These are phyloP conservation scores for Cossypha niveicapilla DNA, from an alignment of 2,797 vertebrate genomes.

Conservation along the genomic window DNA sequence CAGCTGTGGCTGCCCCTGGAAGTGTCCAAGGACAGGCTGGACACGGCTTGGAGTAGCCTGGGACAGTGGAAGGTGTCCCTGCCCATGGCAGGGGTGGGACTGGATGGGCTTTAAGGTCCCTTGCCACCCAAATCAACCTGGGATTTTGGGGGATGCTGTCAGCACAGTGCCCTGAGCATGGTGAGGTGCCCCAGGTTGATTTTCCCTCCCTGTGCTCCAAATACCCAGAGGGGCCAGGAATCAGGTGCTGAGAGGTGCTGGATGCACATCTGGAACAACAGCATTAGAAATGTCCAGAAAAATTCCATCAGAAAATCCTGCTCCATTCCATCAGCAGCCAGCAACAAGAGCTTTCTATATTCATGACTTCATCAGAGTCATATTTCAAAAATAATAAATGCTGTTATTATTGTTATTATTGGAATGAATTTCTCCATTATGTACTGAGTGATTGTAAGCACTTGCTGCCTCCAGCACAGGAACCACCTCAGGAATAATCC, in stretches of 20 bases:
- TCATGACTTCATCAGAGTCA: conserved; percentile 6
- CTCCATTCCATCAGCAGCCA: background rate
- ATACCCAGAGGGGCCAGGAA: background rate
- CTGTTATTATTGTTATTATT: conserved; percentile 18
- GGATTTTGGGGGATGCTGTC: background rate
- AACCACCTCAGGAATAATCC: conserved; percentile 30
- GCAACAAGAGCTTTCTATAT: conserved; percentile 36
- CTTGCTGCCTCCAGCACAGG: conserved; percentile 39
- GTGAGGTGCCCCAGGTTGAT: fast-evolving
- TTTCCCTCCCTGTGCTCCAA: background rate
- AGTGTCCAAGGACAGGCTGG: background rate
- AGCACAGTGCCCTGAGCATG: background rate
- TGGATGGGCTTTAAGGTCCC: background rate
- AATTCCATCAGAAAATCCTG: background rate
- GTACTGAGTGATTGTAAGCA: conserved; percentile 25
- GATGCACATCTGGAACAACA: background rate
- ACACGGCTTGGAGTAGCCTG: fast-evolving
- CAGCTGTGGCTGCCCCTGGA: background rate
- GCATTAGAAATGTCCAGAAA: background rate
- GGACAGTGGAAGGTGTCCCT: fast-evolving
- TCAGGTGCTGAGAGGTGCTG: background rate
- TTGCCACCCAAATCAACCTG: fast-evolving
- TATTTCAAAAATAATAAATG: conserved; percentile 48
- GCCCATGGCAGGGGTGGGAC: fast-evolving
- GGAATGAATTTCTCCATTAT: conserved; percentile 22